Evolutionary conservation across 2,888 invertebrate genomes (phyloP), one percentile per base, ranked within the genome.

Genomic region (Petrolisthes manimaculis): DNA sequence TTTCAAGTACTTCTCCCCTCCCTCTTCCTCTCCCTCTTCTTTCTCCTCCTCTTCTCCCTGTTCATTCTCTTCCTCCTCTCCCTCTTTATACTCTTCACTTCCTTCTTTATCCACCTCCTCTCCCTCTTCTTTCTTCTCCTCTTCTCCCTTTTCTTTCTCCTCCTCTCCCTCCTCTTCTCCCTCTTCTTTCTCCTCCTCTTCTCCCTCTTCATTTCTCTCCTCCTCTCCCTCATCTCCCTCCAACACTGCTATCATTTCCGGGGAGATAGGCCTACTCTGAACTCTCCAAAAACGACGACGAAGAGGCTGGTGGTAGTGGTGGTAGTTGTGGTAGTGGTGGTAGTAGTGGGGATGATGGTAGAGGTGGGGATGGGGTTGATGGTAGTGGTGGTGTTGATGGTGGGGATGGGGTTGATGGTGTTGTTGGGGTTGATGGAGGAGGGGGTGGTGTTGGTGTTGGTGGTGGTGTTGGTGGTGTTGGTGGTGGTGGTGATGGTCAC

Each of bases 401-500:
- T 61, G 61, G 6, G 6, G 61, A 9, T 61, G 61, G 6, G 6
- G 61, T 61, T 61, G 61, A 9, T 14, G 21, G 24, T 80, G 5
- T 56, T 53, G 80, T 80, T 80, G 56, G 18, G 1, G 56, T 80
- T 12, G 21, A 24, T 56, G 12, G 12, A 12, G 0, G 18, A 9
- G 61, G 6, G 6, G 14, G 6, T 61, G 61, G 6, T 61, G 61
- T 61, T 61, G 61, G 6, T 61, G 14, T 61, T 61, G 61, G 61
- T 61, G 14, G 6, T 61, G 14, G 61, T 14, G 71, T 61, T 61
- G 61, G 8, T 6, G 14, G 61, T 14, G 61, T 6, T 61, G 61
- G 61, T 61, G 61, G 61, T 61, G 61, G 14, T 61, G 61, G 61
- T 61, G 54, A 55, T 54, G 24, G 51, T 78, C 24, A 69, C 85